Evolutionary conservation across 53 echinoderm and acorn worm species (phyloP).

Genomic region (Pentamera pediparva): DNA sequence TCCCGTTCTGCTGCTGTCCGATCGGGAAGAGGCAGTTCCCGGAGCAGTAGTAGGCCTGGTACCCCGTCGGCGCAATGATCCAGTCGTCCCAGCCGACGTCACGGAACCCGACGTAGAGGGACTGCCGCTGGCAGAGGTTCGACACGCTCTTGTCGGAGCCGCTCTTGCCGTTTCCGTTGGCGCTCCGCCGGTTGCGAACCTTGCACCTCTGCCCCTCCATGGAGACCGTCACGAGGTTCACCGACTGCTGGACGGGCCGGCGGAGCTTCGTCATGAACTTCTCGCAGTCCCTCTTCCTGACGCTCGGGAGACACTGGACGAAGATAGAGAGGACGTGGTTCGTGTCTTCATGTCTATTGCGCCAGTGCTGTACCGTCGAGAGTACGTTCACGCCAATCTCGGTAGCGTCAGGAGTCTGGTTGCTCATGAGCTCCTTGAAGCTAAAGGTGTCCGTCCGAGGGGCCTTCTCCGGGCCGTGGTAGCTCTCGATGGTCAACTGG

Average conservation of each 20-base stretch:
- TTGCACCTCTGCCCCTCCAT: slow-evolving; percentile 53
- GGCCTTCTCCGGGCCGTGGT: neutral
- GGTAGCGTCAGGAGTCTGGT: neutral
- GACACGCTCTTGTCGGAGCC: slow-evolving; percentile 16
- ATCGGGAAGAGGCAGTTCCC: slow-evolving; percentile 95
- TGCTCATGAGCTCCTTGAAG: neutral
- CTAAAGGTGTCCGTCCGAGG: neutral
- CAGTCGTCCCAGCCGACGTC: slow-evolving; percentile 98
- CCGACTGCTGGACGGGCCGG: neutral
- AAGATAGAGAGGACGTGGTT: neutral
- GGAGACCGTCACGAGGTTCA: slow-evolving; percentile 57
- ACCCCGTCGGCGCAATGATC: slow-evolving; percentile 96
- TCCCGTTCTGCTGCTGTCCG: slow-evolving; percentile 77
- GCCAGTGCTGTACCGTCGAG: slow-evolving; percentile 27
- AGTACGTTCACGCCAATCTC: slow-evolving; percentile 48
- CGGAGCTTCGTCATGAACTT: neutral
- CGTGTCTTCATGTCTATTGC: neutral
- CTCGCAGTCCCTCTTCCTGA: neutral
- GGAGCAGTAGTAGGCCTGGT: slow-evolving; percentile 91
- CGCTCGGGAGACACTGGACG: slow-evolving; percentile 4
- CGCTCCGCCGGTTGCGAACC: slow-evolving; percentile 41
- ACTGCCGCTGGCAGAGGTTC: slow-evolving; percentile 71
- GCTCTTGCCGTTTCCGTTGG: slow-evolving; percentile 11
- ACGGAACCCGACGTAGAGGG: slow-evolving; percentile 82
- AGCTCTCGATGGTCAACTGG: neutral